These are phyloP conservation scores for Nansenia antarctica DNA, from an alignment of 2,113 vertebrate species.

Conservation along the genomic window DNA sequence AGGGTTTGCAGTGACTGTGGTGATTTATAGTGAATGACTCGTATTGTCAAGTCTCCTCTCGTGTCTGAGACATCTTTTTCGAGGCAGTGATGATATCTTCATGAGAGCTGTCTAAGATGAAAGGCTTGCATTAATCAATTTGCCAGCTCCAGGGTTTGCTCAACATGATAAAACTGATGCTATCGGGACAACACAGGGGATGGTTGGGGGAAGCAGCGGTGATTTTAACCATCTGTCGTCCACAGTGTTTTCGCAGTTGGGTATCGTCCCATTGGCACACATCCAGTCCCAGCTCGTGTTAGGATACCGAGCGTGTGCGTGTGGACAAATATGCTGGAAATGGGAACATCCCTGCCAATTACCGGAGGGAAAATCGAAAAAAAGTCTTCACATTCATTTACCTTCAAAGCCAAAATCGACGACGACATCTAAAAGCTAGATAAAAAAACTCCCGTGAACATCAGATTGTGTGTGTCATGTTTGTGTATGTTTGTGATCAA, in stretches of 20 bases:
- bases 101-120: constrained; percentile 63
- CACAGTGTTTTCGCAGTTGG: constrained; percentile 45
- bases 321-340: too few relatives aligned
- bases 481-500: not conserved
- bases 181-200: constrained; percentile 55
- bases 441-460: not conserved
- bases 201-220: constrained; percentile 21
- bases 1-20: constrained; percentile 8
- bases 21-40: constrained; percentile 60
- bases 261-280: not conserved
- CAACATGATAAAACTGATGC: constrained; percentile 51
- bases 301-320: not conserved
- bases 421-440: not conserved
- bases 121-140: constrained; percentile 73
- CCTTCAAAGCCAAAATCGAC: too few relatives aligned
- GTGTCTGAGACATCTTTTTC: constrained; percentile 56
- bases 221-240: constrained; percentile 64
- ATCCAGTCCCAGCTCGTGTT: too few relatives aligned
- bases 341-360: not conserved
- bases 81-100: constrained; percentile 65
- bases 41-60: constrained; percentile 46
- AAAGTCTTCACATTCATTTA: not conserved
- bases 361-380: too few relatives aligned
- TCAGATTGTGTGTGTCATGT: not conserved
- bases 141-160: constrained; percentile 61